Base-by-base conservation (phyloP, 2,888 invertebrate genomes). In the Acronicta alni region DNA sequence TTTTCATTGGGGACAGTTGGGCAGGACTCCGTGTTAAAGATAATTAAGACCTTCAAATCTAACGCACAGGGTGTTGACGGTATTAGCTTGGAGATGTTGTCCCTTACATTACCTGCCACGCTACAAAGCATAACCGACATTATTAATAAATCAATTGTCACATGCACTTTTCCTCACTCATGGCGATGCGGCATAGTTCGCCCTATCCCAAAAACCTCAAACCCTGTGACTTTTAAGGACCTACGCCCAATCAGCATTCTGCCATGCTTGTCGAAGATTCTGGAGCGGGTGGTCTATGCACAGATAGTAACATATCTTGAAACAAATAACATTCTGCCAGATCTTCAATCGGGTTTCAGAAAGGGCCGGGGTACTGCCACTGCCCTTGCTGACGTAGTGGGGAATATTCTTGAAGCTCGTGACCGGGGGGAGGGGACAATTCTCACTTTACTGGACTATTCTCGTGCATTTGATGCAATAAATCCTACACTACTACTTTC, bases 391-490 rank as follows among this genome's bases (percentile, higher is more conserved):
- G 62, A 71, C 39, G 70, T 76, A 0, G 26, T 57, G 0, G 72
- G 61, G 9, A 57, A 67, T 37, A 54, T 74, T 0, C 16, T 74
- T 0, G 45, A 39, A 0, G 72, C 67, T 0, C 61, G 54, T 4
- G 73, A 76, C 23, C 8, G 7, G 0, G 68, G 72, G 0, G 20
- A 56, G 42, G 63, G 60, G 0, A 62, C 67, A 1, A 41, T 68
- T 0, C 15, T 75, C 2, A 51, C 55, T 1, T 14, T 76, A 12
- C 46, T 73, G 0, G 73, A 73, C 41, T 73, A 55, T 35, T 70
- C 71, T 0, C 52, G 72, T 6, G 74, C 74, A 0, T 70, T 75
- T 45, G 75, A 75, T 37, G 23, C 35, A 0, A 64, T 72, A 5
- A 66, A 71, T 42, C 43, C 35, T 0, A 10, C 47, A 0, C 39